Percentiles rank a stretch among this genome's conserved stretches.
Evolutionary conservation across 2,888 invertebrate genomes (phyloP).

Genomic region (Campoplex capitator): DNA sequence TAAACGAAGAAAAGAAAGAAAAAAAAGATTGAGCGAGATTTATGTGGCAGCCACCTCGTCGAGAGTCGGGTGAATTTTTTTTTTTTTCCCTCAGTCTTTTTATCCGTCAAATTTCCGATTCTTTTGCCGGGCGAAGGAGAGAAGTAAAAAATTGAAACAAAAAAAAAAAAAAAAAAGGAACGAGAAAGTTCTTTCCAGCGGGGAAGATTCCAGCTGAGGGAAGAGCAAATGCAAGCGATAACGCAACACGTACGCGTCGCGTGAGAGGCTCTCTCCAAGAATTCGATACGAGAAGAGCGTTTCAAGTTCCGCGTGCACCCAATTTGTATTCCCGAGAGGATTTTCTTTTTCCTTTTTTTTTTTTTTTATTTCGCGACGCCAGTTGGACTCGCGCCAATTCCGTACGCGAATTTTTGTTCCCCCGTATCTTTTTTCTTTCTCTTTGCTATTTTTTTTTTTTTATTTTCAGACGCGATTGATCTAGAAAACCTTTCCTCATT

Average conservation of each 20-base stretch:
- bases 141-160: background rate
- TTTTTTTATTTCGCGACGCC: conserved; percentile 55
- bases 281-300: conserved; percentile 59
- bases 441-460: background rate
- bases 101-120: conserved; percentile 52
- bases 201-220: background rate
- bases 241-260: conserved; percentile 9
- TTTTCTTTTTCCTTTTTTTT: conserved; percentile 47
- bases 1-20: background rate
- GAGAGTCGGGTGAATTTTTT: background rate
- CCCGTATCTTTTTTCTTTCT: conserved; percentile 9
- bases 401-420: conserved; percentile 41
- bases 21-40: conserved; percentile 57
- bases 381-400: conserved; percentile 58
- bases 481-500: conserved; percentile 61
- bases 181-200: conserved; percentile 1
- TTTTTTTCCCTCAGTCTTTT: conserved; percentile 31
- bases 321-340: conserved; percentile 72
- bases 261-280: conserved; percentile 24
- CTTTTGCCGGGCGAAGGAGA: conserved; percentile 5
- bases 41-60: conserved; percentile 50
- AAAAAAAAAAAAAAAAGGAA: background rate
- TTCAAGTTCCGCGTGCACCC: conserved; percentile 57
- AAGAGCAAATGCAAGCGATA: conserved; percentile 39
- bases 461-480: conserved; percentile 42